Evolutionary conservation across 2,113 vertebrate genomes (phyloP).

Genomic region (Ceyx melanurus): DNA sequence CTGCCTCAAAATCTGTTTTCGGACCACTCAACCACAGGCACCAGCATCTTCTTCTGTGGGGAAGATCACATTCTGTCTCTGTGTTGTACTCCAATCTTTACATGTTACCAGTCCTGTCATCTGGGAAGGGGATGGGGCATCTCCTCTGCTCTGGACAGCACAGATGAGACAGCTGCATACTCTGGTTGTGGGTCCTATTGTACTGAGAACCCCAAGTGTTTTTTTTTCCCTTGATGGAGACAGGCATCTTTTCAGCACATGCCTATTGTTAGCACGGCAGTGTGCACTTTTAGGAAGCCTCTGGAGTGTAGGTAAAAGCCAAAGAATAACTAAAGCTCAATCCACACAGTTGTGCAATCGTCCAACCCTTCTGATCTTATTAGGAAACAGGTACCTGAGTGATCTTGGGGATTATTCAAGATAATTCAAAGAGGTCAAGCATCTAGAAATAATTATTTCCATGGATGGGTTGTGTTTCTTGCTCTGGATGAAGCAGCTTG

Average conservation of each 20-base stretch:
- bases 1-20: neutral
- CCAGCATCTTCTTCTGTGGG: accelerated
- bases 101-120: neutral
- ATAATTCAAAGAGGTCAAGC: neutral
- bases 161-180: neutral
- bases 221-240: neutral
- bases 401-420: neutral
- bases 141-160: neutral
- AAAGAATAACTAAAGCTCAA: neutral
- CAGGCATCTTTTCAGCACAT: neutral
- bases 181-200: neutral
- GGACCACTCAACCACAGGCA: neutral
- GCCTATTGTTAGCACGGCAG: neutral
- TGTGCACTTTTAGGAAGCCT: neutral
- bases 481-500: neutral
- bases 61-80: accelerated
- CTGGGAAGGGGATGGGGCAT: neutral
- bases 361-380: neutral
- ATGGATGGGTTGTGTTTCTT: neutral
- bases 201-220: neutral
- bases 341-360: neutral
- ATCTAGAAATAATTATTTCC: neutral
- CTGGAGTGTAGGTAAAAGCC: neutral
- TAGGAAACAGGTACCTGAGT: neutral
- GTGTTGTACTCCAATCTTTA: neutral